phyloP scores from a whole-genome alignment of 2,113 vertebrate species.

The Athene noctua region DNA sequence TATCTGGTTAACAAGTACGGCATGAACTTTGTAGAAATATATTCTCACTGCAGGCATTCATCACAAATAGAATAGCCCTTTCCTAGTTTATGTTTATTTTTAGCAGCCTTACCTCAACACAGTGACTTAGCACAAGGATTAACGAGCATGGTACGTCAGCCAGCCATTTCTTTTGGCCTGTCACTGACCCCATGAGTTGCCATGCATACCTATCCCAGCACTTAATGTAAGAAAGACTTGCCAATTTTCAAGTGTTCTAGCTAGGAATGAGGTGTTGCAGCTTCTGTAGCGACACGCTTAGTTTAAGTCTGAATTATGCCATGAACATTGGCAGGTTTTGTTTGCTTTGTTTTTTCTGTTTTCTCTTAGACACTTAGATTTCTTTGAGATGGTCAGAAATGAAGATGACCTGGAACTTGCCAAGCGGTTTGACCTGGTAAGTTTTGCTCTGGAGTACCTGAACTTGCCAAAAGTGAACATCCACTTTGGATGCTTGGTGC shows the following conservation, averaged over 20 bases:
- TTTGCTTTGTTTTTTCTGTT: not conserved
- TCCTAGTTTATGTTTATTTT: not conserved
- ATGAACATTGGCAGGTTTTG: not conserved
- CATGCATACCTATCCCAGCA: not conserved
- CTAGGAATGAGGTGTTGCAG: not conserved
- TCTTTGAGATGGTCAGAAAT: conserved; percentile 98
- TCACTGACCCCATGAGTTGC: not conserved
- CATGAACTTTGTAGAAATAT: not conserved
- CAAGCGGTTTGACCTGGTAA: conserved; percentile 91
- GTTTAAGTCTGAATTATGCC: not conserved
- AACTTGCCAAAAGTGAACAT: not conserved
- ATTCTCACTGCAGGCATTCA: not conserved
- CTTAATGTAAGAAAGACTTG: not conserved
- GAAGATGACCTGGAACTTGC: conserved; percentile 94
- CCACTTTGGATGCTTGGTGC: not conserved
- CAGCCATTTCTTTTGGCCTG: not conserved
- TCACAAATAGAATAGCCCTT: not conserved
- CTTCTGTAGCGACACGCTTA: not conserved
- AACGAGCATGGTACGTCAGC: not conserved
- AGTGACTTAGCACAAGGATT: not conserved
- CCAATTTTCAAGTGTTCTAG: not conserved
- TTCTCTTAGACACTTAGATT: conserved; percentile 89
- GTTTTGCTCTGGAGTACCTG: conserved; percentile 13
- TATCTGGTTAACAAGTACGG: not conserved
- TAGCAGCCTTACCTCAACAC: not conserved